Conservation (phyloP, 1,140 invertebrate genomes). For the Oedothorax gibbosus region DNA sequence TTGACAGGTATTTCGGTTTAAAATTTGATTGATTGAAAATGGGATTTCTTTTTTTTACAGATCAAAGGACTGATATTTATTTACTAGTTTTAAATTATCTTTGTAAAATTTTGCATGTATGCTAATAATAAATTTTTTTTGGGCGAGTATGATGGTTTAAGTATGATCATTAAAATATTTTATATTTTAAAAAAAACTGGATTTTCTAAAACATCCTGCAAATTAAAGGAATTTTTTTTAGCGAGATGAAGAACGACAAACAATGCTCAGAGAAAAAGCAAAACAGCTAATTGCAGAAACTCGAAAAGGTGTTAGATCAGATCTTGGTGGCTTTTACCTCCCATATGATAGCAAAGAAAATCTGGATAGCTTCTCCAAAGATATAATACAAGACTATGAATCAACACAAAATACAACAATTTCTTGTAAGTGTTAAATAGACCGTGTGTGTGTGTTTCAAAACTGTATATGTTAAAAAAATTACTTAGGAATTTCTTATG, state of each 20-base stretch:
- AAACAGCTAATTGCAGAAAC: slow-evolving; percentile 90
- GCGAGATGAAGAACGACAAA: slow-evolving; percentile 83
- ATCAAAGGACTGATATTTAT: too few species aligned
- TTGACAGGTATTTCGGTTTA: too few species aligned
- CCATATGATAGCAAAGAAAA: neutral
- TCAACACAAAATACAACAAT: neutral
- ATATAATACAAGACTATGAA: neutral
- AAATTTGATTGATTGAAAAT: too few species aligned
- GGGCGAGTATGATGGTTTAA: slow-evolving; percentile 9
- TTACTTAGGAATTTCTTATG: too few species aligned
- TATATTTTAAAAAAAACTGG: neutral
- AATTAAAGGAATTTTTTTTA: slow-evolving; percentile 8
- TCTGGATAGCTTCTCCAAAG: too few species aligned
- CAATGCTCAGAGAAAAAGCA: slow-evolving; percentile 85
- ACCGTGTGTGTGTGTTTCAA: too few species aligned
- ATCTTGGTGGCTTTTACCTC: slow-evolving; percentile 34
- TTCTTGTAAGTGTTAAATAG: too few species aligned
- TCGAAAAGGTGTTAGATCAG: slow-evolving; percentile 73
- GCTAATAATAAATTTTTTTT: slow-evolving; percentile 1
- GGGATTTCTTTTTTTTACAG: too few species aligned
- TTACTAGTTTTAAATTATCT: too few species aligned
- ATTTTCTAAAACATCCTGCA: neutral
- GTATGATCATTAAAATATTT: neutral
- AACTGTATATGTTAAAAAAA: too few species aligned
- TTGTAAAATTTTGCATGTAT: neutral